These are phyloP conservation scores for Stegostoma tigrinum DNA, from an alignment of 2,113 vertebrate genomes.

Conservation along the genomic window DNA sequence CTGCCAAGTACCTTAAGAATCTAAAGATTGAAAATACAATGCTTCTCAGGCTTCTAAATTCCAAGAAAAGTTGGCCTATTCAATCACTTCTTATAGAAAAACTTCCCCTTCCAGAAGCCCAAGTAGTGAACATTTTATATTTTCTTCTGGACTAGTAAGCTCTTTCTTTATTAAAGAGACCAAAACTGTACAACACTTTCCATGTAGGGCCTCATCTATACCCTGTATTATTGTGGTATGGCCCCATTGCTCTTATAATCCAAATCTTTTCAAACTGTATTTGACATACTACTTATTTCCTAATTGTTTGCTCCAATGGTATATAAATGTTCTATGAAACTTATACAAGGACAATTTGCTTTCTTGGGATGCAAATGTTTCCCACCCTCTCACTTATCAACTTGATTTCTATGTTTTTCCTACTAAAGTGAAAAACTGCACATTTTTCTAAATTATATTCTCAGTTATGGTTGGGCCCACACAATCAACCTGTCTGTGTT, in stretches of 20 bases:
- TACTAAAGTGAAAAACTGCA: neutral
- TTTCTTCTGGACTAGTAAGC: neutral
- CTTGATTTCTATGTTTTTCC: neutral
- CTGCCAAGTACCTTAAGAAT: neutral
- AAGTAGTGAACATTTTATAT: no score
- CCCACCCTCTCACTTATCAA: neutral
- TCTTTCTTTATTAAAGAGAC: neutral
- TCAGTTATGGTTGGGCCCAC: neutral
- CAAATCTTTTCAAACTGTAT: neutral
- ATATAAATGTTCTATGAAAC: neutral
- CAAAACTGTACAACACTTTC: no score
- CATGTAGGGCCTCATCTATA: neutral
- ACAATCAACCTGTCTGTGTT: neutral
- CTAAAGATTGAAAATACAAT: neutral
- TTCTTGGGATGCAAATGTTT: neutral
- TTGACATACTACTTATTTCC: neutral
- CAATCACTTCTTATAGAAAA: neutral
- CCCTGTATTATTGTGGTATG: neutral
- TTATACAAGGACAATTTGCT: neutral
- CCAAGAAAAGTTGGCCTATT: neutral
- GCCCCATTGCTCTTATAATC: neutral
- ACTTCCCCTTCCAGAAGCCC: neutral
- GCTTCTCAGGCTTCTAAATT: neutral
- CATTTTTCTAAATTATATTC: neutral
- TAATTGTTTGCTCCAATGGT: neutral